Conservation (phyloP, 2,113 vertebrate species). For the Lasiurus borealis region DNA sequence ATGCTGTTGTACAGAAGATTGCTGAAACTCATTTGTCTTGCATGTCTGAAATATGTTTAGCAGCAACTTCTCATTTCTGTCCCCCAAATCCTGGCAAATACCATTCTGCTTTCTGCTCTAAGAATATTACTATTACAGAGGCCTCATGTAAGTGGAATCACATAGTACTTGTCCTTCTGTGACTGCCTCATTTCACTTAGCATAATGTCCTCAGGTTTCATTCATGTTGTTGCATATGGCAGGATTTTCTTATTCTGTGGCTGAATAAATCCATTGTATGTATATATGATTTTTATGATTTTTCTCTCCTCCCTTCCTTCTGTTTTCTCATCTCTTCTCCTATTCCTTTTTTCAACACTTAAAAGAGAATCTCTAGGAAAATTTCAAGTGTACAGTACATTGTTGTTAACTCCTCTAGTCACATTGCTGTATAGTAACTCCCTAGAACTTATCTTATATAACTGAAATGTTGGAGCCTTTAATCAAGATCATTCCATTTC, state of each 20-base stretch:
- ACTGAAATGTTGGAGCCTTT: neutral
- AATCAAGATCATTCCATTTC: neutral
- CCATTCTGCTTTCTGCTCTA: neutral
- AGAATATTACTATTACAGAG: neutral
- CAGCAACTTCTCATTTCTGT: neutral
- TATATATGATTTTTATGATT: neutral
- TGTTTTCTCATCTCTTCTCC: neutral
- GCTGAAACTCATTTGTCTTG: neutral
- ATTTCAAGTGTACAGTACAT: neutral
- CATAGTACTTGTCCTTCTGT: neutral
- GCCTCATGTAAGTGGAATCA: neutral
- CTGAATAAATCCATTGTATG: neutral
- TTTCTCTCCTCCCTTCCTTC: neutral
- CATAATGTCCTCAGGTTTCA: neutral
- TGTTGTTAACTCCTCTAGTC: neutral
- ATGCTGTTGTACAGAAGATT: neutral
- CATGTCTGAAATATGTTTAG: neutral
- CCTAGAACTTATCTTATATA: neutral
- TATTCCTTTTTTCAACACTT: neutral
- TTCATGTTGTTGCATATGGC: neutral
- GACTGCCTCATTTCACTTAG: neutral
- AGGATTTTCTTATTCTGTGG: neutral
- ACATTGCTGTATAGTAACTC: neutral
- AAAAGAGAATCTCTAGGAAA: neutral
- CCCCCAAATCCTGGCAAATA: neutral